Percentiles rank a stretch among this genome's conserved stretches.
Conservation (phyloP, 2,888 invertebrate genomes). For the Stenolophus ochropezus region DNA sequence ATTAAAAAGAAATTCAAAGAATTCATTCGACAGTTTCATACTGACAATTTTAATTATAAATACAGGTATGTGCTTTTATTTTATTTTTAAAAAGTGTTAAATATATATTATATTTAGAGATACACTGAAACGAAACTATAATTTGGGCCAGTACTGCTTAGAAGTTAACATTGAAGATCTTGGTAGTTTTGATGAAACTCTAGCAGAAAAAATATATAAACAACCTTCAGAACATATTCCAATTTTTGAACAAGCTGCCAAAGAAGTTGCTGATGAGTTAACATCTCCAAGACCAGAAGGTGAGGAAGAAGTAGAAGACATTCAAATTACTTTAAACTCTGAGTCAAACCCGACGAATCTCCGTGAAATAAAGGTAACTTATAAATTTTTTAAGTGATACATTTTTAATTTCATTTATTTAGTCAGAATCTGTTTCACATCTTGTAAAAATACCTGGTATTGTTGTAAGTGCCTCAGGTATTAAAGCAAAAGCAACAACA, state of each 20-base stretch:
- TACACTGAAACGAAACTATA: slow-evolving; percentile 93
- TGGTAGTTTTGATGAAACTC: slow-evolving; percentile 92
- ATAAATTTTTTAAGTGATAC: background rate
- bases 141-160: slow-evolving; percentile 89
- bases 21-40: slow-evolving; percentile 95
- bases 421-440: slow-evolving; percentile 95
- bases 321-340: slow-evolving; percentile 92
- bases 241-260: slow-evolving; percentile 96
- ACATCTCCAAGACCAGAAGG: slow-evolving; percentile 94
- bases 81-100: background rate
- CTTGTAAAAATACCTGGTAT: slow-evolving; percentile 97
- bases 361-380: slow-evolving; percentile 88
- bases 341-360: slow-evolving; percentile 88
- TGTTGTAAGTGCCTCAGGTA: slow-evolving; percentile 93
- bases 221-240: slow-evolving; percentile 95
- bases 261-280: slow-evolving; percentile 97
- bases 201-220: slow-evolving; percentile 93
- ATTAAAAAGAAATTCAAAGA: slow-evolving; percentile 95
- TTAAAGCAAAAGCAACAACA: slow-evolving; percentile 95
- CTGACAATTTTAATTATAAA: slow-evolving; percentile 96
- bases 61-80: slow-evolving; percentile 82
- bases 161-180: slow-evolving; percentile 96
- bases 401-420: slow-evolving; percentile 68
- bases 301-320: slow-evolving; percentile 89
- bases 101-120: slow-evolving; percentile 81